Evolutionary conservation across 2,888 invertebrate genomes (phyloP), one percentile per base, ranked within the genome.

Genomic region (Clivina fossor): DNA sequence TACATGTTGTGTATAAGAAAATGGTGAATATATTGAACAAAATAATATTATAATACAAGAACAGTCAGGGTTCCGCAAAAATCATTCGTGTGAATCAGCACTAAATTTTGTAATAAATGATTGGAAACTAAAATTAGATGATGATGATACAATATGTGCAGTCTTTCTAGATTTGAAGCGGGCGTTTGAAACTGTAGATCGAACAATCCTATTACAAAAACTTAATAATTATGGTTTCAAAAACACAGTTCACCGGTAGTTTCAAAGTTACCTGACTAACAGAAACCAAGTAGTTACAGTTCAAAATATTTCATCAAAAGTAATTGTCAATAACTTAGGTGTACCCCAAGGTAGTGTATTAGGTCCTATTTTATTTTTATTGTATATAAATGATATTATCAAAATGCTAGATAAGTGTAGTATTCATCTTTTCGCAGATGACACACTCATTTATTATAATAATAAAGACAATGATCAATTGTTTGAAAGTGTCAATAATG

Each of bases 311-410:
- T 15, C 28, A 37, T 60, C 56, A n/a, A 43, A 58, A 11, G 9
- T 15, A 22, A 26, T 19, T 5, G 30, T 15, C 3, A 35, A 38
- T 9, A 35, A 26, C 3, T 13, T 38, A 3, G 59, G 59, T 8
- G 58, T 61, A 4, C 59, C 61, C 1, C 59, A 61, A 22, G 59
- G 56, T 1, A 56, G 50, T 5, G 56, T 57, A 11, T 33, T 61
- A 4, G 59, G 58, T 4, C 59, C 61, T 2, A n/a, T 61, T 16
- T 15, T 59, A 15, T 61, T 59, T 41, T 19, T 57, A 28, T 20
- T 59, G n/a, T 60, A 54, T 38, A 38, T 61, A 20, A 59, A 58
- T 56, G 59, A 54, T 8, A 46, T 44, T 24, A 8, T 18, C 5
- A 28, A 41, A 40, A 59, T 37, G 15, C 18, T 15, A 37, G 15